Evolutionary conservation across 2,888 invertebrate species (phyloP).

Genomic region (Hoplodrina ambigua): DNA sequence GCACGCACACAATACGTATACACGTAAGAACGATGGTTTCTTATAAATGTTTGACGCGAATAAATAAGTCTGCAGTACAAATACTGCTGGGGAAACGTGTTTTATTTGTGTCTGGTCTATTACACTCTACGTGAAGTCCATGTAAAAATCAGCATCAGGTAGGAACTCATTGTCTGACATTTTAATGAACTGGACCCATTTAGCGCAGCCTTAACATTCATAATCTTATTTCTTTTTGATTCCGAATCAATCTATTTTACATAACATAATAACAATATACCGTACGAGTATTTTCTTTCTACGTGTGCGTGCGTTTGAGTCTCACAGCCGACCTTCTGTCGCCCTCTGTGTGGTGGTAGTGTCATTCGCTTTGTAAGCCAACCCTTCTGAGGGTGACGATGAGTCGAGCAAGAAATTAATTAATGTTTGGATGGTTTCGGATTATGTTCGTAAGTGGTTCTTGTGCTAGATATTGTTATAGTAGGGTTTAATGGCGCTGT

Average conservation of each 20-base stretch:
- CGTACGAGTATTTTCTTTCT: no score
- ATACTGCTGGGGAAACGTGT: no score
- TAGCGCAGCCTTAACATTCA: not conserved
- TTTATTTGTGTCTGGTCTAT: no score
- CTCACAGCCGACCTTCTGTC: not conserved
- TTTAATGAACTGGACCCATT: not conserved
- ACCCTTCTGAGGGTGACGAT: conserved; percentile 63
- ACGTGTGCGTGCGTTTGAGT: no score
- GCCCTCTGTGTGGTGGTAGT: conserved; percentile 8
- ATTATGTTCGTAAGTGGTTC: conserved; percentile 56
- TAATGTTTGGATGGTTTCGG: conserved; percentile 58
- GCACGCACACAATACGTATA: not conserved
- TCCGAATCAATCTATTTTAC: no score
- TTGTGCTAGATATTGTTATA: conserved; percentile 46
- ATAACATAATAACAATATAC: no score
- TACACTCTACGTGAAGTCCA: no score
- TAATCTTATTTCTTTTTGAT: not conserved
- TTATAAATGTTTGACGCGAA: no score
- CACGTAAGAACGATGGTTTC: no score
- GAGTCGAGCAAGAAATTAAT: conserved; percentile 63
- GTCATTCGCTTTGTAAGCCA: conserved; percentile 52
- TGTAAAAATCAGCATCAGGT: no score
- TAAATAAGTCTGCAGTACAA: no score
- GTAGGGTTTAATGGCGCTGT: conserved; percentile 37
- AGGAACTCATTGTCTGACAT: not conserved